Base-by-base conservation (phyloP, 2,113 vertebrate species). In the Colaptes auratus region DNA sequence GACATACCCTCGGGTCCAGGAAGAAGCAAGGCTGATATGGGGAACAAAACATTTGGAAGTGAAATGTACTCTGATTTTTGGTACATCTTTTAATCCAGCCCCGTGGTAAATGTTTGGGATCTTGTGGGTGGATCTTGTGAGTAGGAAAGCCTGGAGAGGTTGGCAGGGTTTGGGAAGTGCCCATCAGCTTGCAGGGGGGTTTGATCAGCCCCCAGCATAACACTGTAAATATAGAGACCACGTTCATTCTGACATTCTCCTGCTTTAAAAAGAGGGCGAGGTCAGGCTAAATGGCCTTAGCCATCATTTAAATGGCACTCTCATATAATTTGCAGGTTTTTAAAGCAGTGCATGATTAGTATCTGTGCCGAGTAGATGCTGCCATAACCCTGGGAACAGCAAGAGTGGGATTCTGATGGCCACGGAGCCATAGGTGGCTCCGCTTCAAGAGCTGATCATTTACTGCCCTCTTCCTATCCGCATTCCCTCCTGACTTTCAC, bases 11-110 rank as follows among this genome's bases (percentile, higher is more conserved):
- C 60, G 70, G n/a, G 52, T 76, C 35, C 63, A 27, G 42, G 16
- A 63, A 36, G 53, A 52, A 72, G 55, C 56, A 55, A 60, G 27
- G 11, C 15, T 94, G 0, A 0, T 12, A 1, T 1, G 1, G 36
- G 44, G 23, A 76, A 15, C 35, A 79, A 55, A 88, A 48, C 10
- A 9, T 66, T 35, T 16, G 27, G 52, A 84, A 18, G 31, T 84
- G 21, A 58, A 79, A 27, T 24, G 35, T 42, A 27, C 42, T 31
- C 3, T 25, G 35, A 65, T 18, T 59, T 85, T 72, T 52, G 36
- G 46, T 79, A 28, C 6, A 13, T 73, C 52, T 70, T 92, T 79
- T 80, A 73, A 70, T 58, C 52, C 67, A 91, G 21, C n/a, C 36
- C 18, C 18, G 21, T 9, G 31, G 3, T 42, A 52, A 64, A 69